Percentiles rank a stretch among this genome's conserved stretches.
phyloP scores from a whole-genome alignment of 2,888 invertebrate species.

The Sympetrum striolatum region DNA sequence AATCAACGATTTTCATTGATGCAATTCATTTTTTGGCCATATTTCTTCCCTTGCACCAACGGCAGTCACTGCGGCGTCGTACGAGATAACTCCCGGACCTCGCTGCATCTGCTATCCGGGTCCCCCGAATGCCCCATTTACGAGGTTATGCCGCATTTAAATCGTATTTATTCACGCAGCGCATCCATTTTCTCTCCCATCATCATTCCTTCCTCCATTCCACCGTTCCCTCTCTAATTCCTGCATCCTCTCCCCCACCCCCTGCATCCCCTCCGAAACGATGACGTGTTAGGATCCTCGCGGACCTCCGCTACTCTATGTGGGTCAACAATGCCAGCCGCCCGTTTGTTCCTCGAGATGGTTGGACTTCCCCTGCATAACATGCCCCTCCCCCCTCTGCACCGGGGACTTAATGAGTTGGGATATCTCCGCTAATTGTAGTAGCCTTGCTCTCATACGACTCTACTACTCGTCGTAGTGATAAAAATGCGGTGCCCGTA shows the following conservation, averaged over 20 bases:
- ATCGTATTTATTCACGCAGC: too few species aligned
- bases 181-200: too few species aligned
- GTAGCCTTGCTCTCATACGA: background rate
- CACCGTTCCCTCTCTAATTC: background rate
- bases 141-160: too few species aligned
- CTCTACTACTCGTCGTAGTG: background rate
- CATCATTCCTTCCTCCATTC: too few species aligned
- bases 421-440: background rate
- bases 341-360: constrained; percentile 51
- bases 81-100: too few species aligned
- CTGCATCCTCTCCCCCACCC: constrained; percentile 48
- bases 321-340: constrained; percentile 48
- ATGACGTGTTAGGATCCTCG: background rate
- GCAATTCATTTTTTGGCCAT: too few species aligned
- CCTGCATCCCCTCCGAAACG: constrained; percentile 49
- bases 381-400: background rate
- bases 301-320: constrained; percentile 42
- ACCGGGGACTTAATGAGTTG: background rate
- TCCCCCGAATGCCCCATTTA: too few species aligned
- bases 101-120: too few species aligned
- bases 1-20: too few species aligned
- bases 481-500: background rate
- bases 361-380: constrained; percentile 44
- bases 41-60: too few species aligned
- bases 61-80: too few species aligned